Base-by-base conservation (phyloP, 2,888 invertebrate species). In the Luffia ferchaultella region DNA sequence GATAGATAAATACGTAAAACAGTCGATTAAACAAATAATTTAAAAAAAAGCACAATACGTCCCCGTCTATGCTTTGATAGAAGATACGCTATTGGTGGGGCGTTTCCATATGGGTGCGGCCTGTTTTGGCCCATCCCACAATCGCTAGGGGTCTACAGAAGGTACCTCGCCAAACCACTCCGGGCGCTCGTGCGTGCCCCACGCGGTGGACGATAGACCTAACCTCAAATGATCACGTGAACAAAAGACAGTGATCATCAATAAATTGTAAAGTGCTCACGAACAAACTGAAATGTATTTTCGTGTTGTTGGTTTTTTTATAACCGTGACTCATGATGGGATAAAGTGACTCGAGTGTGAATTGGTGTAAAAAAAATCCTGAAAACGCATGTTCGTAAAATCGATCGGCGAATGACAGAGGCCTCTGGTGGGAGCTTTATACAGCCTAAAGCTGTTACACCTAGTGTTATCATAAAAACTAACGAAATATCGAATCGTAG, bases 151-250 rank as follows among this genome's bases (percentile, higher is more conserved):
- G 71, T 71, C 70, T 68, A 57, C 58, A 61, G 59, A 66, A 63
- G 62, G 61, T 62, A 63, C 70, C 65, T 3, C 64, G 61, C 65
- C 79, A 82, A 76, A 80, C 76, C 73, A 74, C 72, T 73, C 67
- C 75, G 68, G 75, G 82, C 84, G 82, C 79, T 77, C 63, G 80
- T 64, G 69, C 75, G 66, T 67, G 63, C 79, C 80, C 82, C 79
- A 72, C 77, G 79, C 75, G 71, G 64, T 59, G 60, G 63, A 20
- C 55, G 61, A 61, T 54, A 60, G 58, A 55, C 58, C 63, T 63
- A 66, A 63, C 68, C 65, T 68, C 57, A 61, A 63, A 67, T 58
- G 59, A 17, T 41, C 73, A 76, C 57, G 54, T 56, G 59, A 56
- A 60, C n/a, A 53, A 48, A 3, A 12, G 30, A 30, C 12, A 7